Evolutionary conservation across 2,888 invertebrate species (phyloP).

Genomic region (Dryobota labecula): DNA sequence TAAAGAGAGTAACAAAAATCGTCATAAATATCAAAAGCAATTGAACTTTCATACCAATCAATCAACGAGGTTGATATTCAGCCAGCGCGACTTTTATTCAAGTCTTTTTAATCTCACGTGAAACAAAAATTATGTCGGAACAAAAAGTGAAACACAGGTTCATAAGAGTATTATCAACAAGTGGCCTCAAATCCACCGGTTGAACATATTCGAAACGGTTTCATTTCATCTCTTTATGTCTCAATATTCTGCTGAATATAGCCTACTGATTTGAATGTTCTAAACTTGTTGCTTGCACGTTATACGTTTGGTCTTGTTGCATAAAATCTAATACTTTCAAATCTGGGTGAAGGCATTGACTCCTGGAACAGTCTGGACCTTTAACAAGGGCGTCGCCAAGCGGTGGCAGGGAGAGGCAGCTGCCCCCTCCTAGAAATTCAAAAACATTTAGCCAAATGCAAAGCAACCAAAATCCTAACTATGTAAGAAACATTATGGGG

Average conservation of each 20-base stretch:
- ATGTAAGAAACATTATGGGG: too few species aligned
- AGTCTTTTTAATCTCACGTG: conserved; percentile 32
- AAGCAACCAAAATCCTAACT: too few species aligned
- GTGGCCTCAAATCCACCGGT: conserved; percentile 42
- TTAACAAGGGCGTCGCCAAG: too few species aligned
- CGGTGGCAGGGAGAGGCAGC: too few species aligned
- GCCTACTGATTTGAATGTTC: conserved; percentile 25
- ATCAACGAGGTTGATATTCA: neutral
- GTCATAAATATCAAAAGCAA: neutral
- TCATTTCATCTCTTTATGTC: conserved; percentile 28
- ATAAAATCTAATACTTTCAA: neutral
- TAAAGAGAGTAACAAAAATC: too few species aligned
- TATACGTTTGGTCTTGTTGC: neutral
- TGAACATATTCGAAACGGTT: conserved; percentile 36
- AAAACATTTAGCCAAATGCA: too few species aligned
- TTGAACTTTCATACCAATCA: neutral
- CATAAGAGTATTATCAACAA: conserved; percentile 36
- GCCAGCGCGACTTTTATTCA: neutral
- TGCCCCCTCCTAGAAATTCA: too few species aligned
- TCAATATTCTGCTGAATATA: conserved; percentile 17
- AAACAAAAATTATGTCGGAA: conserved; percentile 19
- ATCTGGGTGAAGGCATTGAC: neutral
- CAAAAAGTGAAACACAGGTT: conserved; percentile 26
- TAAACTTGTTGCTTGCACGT: conserved; percentile 23
- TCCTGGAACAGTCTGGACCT: too few species aligned